Evolutionary conservation across 2,888 invertebrate species (phyloP), one percentile per base, ranked within the genome.

Genomic region (Drosophila borealis): DNA sequence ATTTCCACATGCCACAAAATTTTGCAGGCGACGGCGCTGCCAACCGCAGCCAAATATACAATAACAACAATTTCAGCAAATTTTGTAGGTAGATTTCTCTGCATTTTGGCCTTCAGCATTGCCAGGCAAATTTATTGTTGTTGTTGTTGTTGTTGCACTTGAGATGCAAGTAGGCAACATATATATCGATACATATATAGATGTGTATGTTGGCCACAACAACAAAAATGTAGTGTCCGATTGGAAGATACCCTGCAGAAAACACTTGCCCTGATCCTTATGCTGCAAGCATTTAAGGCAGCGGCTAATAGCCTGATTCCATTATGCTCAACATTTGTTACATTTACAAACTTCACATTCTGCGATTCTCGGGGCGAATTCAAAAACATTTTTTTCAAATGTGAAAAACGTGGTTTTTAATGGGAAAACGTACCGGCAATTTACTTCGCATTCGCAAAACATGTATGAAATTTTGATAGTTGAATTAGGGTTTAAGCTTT

Each of bases 1-100:
- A 85, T 89, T 87, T 85, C 66, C 76, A 84, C 81, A 84, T 87
- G 87, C 88, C 77, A 84, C 74, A 89, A 87, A 77, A 89, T 79
- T 89, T 78, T 70, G 72, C 80, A 74, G 74, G 55, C 70, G 66
- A 81, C 63, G 55, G 44, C 55, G 69, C 77, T 73, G 70, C 66
- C 70, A 70, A 73, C 73, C 80, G 78, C 84, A 86, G 73, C 62
- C 69, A 70, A 71, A 59, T 69, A 67, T 65, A 42, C 66, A 73
- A 46, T 55, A 65, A 54, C 33, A 36, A 42, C 51, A 41, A 48
- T 45, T 36, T 2, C 8, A 36, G 36, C 37, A 44, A 41, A 36
- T 44, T 25, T 68, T 68, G 45, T 62, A 78, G 69, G 72, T 69
- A 67, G 63, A 67, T 41, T 76, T 69, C 37, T 65, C 36, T 57